phyloP scores from a whole-genome alignment of 2,888 invertebrate genomes.

The Drosophila heteroneura region DNA sequence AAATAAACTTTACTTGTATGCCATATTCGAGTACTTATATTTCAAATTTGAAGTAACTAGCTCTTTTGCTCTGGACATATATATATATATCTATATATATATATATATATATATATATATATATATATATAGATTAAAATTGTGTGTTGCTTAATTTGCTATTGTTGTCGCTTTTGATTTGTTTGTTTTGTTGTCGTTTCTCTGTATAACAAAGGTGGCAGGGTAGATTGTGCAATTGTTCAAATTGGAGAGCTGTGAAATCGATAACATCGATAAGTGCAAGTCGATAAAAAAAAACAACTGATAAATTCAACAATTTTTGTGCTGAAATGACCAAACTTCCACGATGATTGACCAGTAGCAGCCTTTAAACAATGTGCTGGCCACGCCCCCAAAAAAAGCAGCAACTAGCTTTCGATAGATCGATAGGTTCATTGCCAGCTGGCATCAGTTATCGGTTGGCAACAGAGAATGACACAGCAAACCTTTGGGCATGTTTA shows the following conservation, averaged over 20 bases:
- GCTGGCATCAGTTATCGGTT: neutral
- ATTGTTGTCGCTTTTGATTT: slow-evolving; percentile 12
- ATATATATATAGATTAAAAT: slow-evolving; percentile 29
- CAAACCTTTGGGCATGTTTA: slow-evolving; percentile 37
- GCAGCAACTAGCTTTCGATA: too few species aligned
- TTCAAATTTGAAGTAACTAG: neutral
- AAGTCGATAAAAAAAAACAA: neutral
- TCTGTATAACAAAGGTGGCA: neutral
- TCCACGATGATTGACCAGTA: neutral
- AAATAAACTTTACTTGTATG: too few species aligned
- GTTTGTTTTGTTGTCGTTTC: slow-evolving; percentile 11
- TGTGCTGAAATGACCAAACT: neutral
- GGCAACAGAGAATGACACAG: neutral
- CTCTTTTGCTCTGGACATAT: neutral
- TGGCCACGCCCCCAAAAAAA: too few species aligned
- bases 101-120: too few species aligned
- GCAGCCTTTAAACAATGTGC: neutral
- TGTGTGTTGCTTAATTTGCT: slow-evolving; percentile 38
- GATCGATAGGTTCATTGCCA: neutral
- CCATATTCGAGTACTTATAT: neutral
- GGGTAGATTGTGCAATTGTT: neutral
- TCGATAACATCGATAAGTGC: neutral
- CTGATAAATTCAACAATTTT: neutral
- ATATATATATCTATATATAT: neutral
- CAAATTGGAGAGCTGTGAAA: neutral